Percentiles rank a stretch among this genome's conserved stretches.
These are phyloP conservation scores for Diachasma alloeum DNA, from an alignment of 1,140 invertebrate species.

Conservation along the genomic window DNA sequence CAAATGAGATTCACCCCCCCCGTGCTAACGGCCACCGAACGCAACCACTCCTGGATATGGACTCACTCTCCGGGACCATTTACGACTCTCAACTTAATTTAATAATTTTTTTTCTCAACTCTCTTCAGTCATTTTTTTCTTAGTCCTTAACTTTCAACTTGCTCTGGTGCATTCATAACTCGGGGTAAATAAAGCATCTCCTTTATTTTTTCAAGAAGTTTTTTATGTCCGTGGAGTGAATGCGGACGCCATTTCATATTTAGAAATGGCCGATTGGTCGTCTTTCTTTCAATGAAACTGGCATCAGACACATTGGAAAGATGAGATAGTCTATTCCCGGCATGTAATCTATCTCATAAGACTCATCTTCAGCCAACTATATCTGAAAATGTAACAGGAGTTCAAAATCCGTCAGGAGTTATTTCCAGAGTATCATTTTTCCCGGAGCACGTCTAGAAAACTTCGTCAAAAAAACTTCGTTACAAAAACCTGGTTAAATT, in stretches of 20 bases:
- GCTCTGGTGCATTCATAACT: background rate
- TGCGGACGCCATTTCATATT: too few relatives aligned
- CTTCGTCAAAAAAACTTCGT: too few relatives aligned
- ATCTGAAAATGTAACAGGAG: conserved; percentile 36
- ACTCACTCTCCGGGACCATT: background rate
- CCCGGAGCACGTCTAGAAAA: too few relatives aligned
- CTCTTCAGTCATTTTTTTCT: background rate
- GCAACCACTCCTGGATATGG: conserved; percentile 8
- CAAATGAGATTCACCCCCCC: conserved; percentile 52
- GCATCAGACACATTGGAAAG: too few relatives aligned
- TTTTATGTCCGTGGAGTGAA: background rate
- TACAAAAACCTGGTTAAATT: too few relatives aligned
- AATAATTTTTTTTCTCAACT: background rate
- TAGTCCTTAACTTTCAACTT: background rate
- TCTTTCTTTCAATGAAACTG: too few relatives aligned
- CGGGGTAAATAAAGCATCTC: background rate
- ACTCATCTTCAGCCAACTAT: conserved; percentile 26
- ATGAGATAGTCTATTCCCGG: too few relatives aligned
- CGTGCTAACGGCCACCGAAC: background rate
- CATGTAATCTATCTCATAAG: too few relatives aligned
- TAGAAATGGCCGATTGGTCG: too few relatives aligned
- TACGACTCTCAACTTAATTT: background rate
- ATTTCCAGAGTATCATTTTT: too few relatives aligned
- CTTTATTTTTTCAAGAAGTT: background rate
- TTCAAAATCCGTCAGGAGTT: conserved; percentile 9